Percentiles rank a stretch among this genome's conserved stretches.
These are phyloP conservation scores for Brachirus orientalis DNA, from an alignment of 2,113 vertebrate genomes.

Conservation along the genomic window DNA sequence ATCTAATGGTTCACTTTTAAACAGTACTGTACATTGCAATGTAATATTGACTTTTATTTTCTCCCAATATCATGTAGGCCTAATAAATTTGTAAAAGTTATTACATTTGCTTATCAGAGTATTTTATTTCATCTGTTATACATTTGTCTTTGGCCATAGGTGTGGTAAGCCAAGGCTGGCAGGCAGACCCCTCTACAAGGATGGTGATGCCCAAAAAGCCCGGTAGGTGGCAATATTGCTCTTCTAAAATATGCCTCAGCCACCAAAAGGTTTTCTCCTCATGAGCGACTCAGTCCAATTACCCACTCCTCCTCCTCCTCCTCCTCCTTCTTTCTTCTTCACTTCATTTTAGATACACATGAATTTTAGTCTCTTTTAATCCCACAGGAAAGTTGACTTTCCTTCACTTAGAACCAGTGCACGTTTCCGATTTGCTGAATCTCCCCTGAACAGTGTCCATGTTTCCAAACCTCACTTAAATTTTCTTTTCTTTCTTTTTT, in stretches of 20 bases:
- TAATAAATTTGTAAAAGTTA: no score
- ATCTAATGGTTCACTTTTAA: no score
- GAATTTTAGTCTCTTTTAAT: conserved; percentile 11
- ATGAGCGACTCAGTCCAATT: background rate
- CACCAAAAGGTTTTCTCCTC: background rate
- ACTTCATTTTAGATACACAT: background rate
- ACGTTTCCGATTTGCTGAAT: background rate
- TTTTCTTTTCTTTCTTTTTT: background rate
- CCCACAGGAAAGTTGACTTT: background rate
- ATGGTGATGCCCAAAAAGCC: conserved; percentile 98
- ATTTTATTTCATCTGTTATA: background rate
- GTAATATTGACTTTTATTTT: no score
- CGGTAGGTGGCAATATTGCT: conserved; percentile 87
- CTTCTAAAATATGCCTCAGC: background rate
- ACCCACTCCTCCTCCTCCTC: background rate
- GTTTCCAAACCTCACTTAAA: background rate
- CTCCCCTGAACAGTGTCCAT: background rate
- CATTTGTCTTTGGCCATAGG: conserved; percentile 74
- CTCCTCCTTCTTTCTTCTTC: no score
- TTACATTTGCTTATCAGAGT: background rate
- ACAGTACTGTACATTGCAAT: no score
- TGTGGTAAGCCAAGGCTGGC: conserved; percentile 95
- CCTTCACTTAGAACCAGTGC: conserved; percentile 1
- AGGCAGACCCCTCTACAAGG: conserved; percentile 90
- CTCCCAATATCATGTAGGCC: no score